These are phyloP conservation scores for Achlya flavicornis DNA, from an alignment of 2,888 invertebrate genomes.

Conservation along the genomic window DNA sequence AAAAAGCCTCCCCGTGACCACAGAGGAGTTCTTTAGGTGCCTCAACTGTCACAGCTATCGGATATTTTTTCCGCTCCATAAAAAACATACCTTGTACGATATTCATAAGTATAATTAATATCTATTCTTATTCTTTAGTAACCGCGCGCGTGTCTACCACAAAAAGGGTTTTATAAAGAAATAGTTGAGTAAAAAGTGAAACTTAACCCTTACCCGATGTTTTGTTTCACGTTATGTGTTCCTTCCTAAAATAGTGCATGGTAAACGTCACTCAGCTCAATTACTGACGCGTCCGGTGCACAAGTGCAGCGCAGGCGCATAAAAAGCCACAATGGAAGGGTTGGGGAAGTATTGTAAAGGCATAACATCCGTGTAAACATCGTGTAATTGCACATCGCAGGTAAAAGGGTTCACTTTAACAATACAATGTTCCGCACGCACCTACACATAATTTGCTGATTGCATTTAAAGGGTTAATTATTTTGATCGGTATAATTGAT, in stretches of 20 bases:
- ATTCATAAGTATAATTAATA: conserved; percentile 51
- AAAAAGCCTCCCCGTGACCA: conserved; percentile 71
- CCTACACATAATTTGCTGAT: background rate
- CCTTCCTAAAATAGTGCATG: conserved; percentile 23
- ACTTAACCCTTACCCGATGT: conserved; percentile 54
- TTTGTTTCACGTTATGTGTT: conserved; percentile 31
- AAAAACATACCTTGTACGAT: conserved; percentile 48
- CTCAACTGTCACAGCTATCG: conserved; percentile 77
- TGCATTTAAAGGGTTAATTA: conserved; percentile 1
- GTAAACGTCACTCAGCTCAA: conserved; percentile 44
- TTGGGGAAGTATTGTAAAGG: conserved; percentile 72
- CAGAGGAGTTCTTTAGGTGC: conserved; percentile 65
- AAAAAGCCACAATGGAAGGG: conserved; percentile 75
- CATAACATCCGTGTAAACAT: conserved; percentile 80
- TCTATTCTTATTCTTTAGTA: conserved; percentile 45
- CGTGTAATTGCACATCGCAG: conserved; percentile 77
- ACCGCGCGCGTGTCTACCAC: conserved; percentile 36
- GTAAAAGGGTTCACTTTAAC: conserved; percentile 67
- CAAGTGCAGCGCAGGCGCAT: conserved; percentile 65
- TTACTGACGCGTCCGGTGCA: conserved; percentile 58
- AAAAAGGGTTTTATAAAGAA: conserved; percentile 58
- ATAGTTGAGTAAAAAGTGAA: conserved; percentile 61
- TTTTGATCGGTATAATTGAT: background rate
- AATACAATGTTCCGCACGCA: conserved; percentile 40
- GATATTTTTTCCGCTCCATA: conserved; percentile 60